A percentile compares a stretch with the other conserved stretches of the same genome.
phyloP scores from a whole-genome alignment of 2,797 vertebrate genomes.

The Micrastur ruficollis region DNA sequence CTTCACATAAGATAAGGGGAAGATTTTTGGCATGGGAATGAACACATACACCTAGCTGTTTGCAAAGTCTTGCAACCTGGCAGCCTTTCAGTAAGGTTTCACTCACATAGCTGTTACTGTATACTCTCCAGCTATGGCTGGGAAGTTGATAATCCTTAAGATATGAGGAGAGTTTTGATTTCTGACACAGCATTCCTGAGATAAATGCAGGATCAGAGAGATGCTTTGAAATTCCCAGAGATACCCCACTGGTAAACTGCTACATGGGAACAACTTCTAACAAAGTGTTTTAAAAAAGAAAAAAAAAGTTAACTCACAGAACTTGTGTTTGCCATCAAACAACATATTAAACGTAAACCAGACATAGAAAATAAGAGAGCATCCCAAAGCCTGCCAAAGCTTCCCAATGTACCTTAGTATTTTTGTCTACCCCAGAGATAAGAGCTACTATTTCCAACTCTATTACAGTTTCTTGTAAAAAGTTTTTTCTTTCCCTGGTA shows the following conservation, averaged over 20 bases:
- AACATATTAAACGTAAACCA: slow-evolving; percentile 82
- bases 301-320: background rate
- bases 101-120: slow-evolving; percentile 87
- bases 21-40: slow-evolving; percentile 75
- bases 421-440: slow-evolving; percentile 2
- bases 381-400: slow-evolving; percentile 32
- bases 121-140: slow-evolving; percentile 88
- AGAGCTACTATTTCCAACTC: background rate
- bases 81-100: slow-evolving; percentile 78
- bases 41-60: slow-evolving; percentile 76
- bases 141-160: slow-evolving; percentile 93
- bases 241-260: slow-evolving; percentile 65
- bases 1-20: slow-evolving; percentile 74
- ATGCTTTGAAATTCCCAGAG: slow-evolving; percentile 89
- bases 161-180: slow-evolving; percentile 96
- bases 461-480: background rate
- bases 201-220: slow-evolving; percentile 95
- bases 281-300: slow-evolving; percentile 71
- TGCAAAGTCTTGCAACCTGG: slow-evolving; percentile 69
- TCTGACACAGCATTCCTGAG: slow-evolving; percentile 99
- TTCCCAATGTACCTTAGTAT: background rate
- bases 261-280: slow-evolving; percentile 78
- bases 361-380: slow-evolving; percentile 61
- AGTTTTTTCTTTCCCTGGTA: background rate
- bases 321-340: slow-evolving; percentile 67